These are phyloP conservation scores for Oxyteleia sp. DNA, from an alignment of 2,888 invertebrate species.

Conservation along the genomic window DNA sequence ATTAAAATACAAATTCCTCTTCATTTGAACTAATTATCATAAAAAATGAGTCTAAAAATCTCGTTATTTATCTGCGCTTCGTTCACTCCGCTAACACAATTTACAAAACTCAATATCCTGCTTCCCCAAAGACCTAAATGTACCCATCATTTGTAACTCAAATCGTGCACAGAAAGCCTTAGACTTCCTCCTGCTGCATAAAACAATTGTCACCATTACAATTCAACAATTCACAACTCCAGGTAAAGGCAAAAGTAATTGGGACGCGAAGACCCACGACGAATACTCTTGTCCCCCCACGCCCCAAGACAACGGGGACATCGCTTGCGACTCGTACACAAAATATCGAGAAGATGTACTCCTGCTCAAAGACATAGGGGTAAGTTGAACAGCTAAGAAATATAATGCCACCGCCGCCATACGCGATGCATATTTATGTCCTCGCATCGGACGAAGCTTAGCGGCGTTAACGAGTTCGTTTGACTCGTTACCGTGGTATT, in stretches of 20 bases:
- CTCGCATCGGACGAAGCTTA: not conserved
- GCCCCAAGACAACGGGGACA: slow-evolving; percentile 90
- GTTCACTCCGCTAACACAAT: too few species aligned
- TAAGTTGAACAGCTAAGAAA: slow-evolving; percentile 54
- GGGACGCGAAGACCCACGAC: slow-evolving; percentile 89
- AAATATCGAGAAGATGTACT: slow-evolving; percentile 89
- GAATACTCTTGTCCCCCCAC: slow-evolving; percentile 88
- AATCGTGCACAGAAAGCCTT: too few species aligned
- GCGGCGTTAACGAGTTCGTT: slow-evolving; percentile 40
- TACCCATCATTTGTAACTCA: too few species aligned
- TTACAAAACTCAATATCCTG: too few species aligned
- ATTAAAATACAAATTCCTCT: too few species aligned
- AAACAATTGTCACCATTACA: too few species aligned
- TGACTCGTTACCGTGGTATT: slow-evolving; percentile 46
- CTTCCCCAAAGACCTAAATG: too few species aligned
- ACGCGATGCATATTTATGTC: slow-evolving; percentile 14
- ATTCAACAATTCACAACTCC: slow-evolving; percentile 49
- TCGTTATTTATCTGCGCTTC: too few species aligned
- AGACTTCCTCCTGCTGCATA: too few species aligned
- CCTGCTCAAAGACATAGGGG: slow-evolving; percentile 75
- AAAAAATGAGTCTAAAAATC: too few species aligned
- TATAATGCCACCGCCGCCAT: not conserved
- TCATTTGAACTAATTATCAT: too few species aligned
- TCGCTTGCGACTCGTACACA: slow-evolving; percentile 92
- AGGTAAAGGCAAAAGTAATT: slow-evolving; percentile 91